phyloP scores from a whole-genome alignment of 2,888 invertebrate genomes.

The Meandrusa payeni region DNA sequence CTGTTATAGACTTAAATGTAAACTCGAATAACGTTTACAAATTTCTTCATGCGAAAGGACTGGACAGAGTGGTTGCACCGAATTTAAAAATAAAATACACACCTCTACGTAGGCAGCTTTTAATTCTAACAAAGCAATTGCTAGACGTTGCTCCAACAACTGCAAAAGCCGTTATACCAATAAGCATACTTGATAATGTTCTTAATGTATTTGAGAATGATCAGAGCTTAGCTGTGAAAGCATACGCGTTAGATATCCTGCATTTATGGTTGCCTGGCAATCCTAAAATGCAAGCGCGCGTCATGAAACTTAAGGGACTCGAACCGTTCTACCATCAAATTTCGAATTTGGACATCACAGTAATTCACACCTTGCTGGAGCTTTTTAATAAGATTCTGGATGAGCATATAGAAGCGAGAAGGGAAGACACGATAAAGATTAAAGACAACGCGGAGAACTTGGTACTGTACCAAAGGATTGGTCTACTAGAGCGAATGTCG shows the following conservation, averaged over 20 bases:
- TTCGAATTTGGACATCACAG: slow-evolving; percentile 43
- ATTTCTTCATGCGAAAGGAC: slow-evolving; percentile 52
- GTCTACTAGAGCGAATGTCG: slow-evolving; percentile 54
- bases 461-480: slow-evolving; percentile 52
- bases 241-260: slow-evolving; percentile 50
- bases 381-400: slow-evolving; percentile 58
- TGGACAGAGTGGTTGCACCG: slow-evolving; percentile 44
- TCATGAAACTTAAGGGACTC: slow-evolving; percentile 60
- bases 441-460: slow-evolving; percentile 39
- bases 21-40: slow-evolving; percentile 41
- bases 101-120: slow-evolving; percentile 40
- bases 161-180: slow-evolving; percentile 42
- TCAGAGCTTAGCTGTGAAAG: slow-evolving; percentile 47
- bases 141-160: slow-evolving; percentile 48
- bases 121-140: slow-evolving; percentile 45
- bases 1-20: slow-evolving; percentile 40
- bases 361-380: slow-evolving; percentile 45
- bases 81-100: slow-evolving; percentile 36
- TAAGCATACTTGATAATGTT: slow-evolving; percentile 47
- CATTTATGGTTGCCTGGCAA: slow-evolving; percentile 56
- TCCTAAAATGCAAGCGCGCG: slow-evolving; percentile 53
- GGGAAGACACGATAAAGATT: slow-evolving; percentile 33
- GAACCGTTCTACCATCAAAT: slow-evolving; percentile 60
- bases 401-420: slow-evolving; percentile 51
- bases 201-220: slow-evolving; percentile 56